Evolutionary conservation across 1,140 invertebrate genomes (phyloP), one percentile per base, ranked within the genome.

Genomic region (Monomorium pharaonis): DNA sequence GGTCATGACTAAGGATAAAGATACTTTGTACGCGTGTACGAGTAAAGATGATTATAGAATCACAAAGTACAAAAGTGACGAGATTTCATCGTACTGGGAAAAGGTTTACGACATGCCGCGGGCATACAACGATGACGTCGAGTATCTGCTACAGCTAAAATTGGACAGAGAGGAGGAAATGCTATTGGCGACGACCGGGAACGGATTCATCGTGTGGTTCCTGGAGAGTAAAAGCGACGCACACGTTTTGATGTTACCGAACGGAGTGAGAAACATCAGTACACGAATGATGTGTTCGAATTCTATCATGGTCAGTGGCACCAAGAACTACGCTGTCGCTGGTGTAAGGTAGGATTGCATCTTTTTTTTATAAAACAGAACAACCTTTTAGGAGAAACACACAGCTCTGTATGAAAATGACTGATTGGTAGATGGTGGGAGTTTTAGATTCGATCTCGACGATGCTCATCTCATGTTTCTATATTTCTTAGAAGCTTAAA

Each of bases 261-360:
- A 98, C 88, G 98, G 98, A 0, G 98, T 98, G 3, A 95, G 98
- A 65, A 99, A 99, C 93, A 99, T 99, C 72, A 98, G 98, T 10
- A 98, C 98, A 0, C 98, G 97, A 92, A 97, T 98, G 95, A 96
- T 98, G 90, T 96, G 96, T 83, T 98, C 98, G 0, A 99, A 98
- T 93, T 98, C 98, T 0, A 97, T 99, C 49, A 98, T 99, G 95
- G 96, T 99, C 70, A 99, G 98, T 88, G 98, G 97, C 60, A 97
- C 97, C 58, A 97, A 98, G 91, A 97, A 98, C 92, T 99, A 98
- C 93, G 98, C 98, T 1, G 98, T 99, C 2, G 99, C 99, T 60
- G 99, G 98, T 24, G 98, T 99, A 1, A 96, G 97, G 97, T 97
- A 90, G 6, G 56, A 37, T 37, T 37, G 37, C 9, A 49, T 2